Conservation (phyloP, 2,888 invertebrate genomes). For the Rhagonycha lutea region DNA sequence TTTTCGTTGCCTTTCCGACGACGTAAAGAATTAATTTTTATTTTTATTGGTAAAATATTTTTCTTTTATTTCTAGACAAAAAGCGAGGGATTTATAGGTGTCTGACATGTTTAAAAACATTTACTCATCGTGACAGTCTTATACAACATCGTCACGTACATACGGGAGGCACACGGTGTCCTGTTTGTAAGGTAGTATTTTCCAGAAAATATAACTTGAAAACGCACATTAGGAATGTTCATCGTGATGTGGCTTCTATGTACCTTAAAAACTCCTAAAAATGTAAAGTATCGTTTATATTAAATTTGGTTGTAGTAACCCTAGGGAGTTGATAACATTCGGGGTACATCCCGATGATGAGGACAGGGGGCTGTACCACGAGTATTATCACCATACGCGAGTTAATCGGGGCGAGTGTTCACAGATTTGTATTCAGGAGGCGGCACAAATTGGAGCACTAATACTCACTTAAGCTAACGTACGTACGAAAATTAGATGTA, state of each 20-base stretch:
- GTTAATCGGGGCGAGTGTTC: too few species aligned
- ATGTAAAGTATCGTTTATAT: not conserved
- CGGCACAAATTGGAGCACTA: too few species aligned
- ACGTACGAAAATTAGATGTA: too few species aligned
- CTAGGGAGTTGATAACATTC: too few species aligned
- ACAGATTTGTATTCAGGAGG: too few species aligned
- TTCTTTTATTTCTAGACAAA: not conserved
- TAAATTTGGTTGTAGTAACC: too few species aligned
- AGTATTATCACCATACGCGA: too few species aligned
- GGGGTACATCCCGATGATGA: too few species aligned
- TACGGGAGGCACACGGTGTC: slow-evolving; percentile 57
- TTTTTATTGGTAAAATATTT: not conserved
- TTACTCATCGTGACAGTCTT: slow-evolving; percentile 58
- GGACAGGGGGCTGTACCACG: too few species aligned
- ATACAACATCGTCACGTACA: slow-evolving; percentile 59
- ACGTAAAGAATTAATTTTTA: not conserved
- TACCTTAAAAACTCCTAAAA: not conserved
- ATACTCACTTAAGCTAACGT: too few species aligned
- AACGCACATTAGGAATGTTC: slow-evolving; percentile 35
- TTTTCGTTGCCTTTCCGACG: not conserved
- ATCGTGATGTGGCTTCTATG: slow-evolving; percentile 27
- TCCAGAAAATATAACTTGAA: slow-evolving; percentile 51
- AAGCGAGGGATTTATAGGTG: not conserved
- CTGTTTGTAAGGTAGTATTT: slow-evolving; percentile 56
- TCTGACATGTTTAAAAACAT: slow-evolving; percentile 48